Evolutionary conservation across 2,113 vertebrate genomes (phyloP).

Genomic region (Lucifuga dentata): DNA sequence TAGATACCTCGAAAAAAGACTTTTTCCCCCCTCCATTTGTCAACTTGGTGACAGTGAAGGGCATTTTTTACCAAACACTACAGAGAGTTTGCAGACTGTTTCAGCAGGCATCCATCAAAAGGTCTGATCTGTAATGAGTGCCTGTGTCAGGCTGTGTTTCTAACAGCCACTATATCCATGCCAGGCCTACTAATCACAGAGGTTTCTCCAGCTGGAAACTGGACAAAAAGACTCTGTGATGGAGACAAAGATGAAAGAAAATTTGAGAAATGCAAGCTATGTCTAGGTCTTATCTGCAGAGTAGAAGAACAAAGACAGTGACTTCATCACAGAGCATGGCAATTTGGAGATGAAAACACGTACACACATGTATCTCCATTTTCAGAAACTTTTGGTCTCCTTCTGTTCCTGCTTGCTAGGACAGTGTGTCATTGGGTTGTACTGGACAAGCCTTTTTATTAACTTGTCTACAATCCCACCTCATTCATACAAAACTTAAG

Average conservation of each 20-base stretch:
- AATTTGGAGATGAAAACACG: slow-evolving; percentile 72
- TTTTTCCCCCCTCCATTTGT: slow-evolving; percentile 53
- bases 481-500: not conserved
- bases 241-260: slow-evolving; percentile 66
- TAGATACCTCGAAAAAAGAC: slow-evolving; percentile 47
- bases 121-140: slow-evolving; percentile 67
- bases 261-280: slow-evolving; percentile 73
- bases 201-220: slow-evolving; percentile 74
- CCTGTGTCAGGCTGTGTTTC: slow-evolving; percentile 61
- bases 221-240: slow-evolving; percentile 61
- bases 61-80: slow-evolving; percentile 71
- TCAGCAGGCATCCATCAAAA: slow-evolving; percentile 67
- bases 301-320: slow-evolving; percentile 68
- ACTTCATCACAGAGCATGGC: slow-evolving; percentile 53
- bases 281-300: slow-evolving; percentile 75
- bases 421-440: slow-evolving; percentile 47
- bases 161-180: slow-evolving; percentile 39
- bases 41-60: slow-evolving; percentile 73
- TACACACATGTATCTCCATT: slow-evolving; percentile 49
- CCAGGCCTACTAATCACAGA: slow-evolving; percentile 71
- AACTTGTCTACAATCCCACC: slow-evolving; percentile 7
- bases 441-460: slow-evolving; percentile 31
- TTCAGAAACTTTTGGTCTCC: slow-evolving; percentile 59
- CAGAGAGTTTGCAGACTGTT: slow-evolving; percentile 66
- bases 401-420: slow-evolving; percentile 53